A percentile compares a stretch with the other conserved stretches of the same genome.
Evolutionary conservation across 2,888 invertebrate species (phyloP).

Genomic region (Standfussiana lucernea): DNA sequence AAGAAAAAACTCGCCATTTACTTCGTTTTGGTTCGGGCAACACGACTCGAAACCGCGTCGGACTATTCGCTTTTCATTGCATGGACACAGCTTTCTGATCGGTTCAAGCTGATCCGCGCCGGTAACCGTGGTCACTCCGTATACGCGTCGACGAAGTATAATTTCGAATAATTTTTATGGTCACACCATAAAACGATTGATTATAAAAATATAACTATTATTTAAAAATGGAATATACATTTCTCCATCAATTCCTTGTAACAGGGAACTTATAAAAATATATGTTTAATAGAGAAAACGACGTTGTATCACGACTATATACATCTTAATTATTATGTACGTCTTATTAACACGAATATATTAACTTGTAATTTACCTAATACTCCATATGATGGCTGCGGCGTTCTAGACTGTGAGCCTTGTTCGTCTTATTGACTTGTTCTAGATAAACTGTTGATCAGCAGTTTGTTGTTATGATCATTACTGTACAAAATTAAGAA

Average conservation of each 20-base stretch:
- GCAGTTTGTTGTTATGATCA: constrained; percentile 40
- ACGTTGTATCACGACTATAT: constrained; percentile 61
- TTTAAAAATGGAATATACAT: constrained; percentile 72
- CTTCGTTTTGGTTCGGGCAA: neutral
- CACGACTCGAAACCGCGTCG: neutral
- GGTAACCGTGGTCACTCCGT: neutral
- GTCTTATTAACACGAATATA: constrained; percentile 67
- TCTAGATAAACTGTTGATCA: constrained; percentile 49
- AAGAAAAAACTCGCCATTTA: neutral
- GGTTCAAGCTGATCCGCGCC: neutral
- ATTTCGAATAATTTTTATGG: constrained; percentile 60
- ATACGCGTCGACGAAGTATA: constrained; percentile 20
- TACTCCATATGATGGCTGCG: constrained; percentile 65
- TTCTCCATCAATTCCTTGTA: constrained; percentile 76
- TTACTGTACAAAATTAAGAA: constrained; percentile 23
- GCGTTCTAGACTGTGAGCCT: constrained; percentile 56
- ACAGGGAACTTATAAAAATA: constrained; percentile 68
- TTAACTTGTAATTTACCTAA: constrained; percentile 67
- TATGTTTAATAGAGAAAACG: constrained; percentile 57
- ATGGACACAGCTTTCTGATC: neutral
- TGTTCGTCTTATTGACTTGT: constrained; percentile 67
- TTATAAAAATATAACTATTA: constrained; percentile 67
- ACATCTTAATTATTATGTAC: constrained; percentile 69
- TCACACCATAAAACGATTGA: constrained; percentile 66
- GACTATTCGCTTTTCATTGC: neutral